These are phyloP conservation scores for Palythoa heliodiscus DNA, from an alignment of 92 coral and sea anemone genomes.

Conservation along the genomic window DNA sequence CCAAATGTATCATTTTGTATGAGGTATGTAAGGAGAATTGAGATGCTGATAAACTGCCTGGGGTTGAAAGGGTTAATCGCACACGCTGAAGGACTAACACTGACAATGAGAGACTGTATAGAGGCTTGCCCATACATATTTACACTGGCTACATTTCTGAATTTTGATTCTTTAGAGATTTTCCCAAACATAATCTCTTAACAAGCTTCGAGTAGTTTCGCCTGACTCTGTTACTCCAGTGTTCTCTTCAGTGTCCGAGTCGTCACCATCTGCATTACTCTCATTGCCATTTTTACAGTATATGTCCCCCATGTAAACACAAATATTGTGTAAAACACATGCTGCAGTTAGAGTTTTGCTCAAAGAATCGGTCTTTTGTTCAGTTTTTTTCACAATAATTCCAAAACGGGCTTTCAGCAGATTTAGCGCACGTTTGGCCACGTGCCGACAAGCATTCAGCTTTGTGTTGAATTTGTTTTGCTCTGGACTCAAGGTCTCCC, in stretches of 20 bases:
- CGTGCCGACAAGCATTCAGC: background rate
- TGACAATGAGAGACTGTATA: too few species aligned
- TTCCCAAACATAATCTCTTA: constrained; percentile 14
- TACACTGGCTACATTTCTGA: too few species aligned
- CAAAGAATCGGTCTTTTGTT: background rate
- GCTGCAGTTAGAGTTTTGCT: constrained; percentile 14
- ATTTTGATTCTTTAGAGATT: background rate
- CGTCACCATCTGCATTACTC: background rate
- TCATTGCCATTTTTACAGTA: background rate
- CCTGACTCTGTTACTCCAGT: background rate
- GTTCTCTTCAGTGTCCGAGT: background rate
- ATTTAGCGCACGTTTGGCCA: constrained; percentile 13
- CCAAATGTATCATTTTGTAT: too few species aligned
- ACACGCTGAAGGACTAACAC: too few species aligned
- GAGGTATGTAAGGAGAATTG: too few species aligned
- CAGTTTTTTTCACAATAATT: constrained; percentile 5
- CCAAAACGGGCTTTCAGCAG: constrained; percentile 22
- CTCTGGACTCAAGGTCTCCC: background rate
- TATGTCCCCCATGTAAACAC: constrained; percentile 19
- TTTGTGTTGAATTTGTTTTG: constrained; percentile 27
- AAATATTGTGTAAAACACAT: constrained; percentile 23
- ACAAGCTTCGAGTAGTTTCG: background rate
- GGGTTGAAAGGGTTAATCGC: too few species aligned
- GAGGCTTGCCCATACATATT: too few species aligned
- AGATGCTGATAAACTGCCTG: too few species aligned